These are phyloP conservation scores for Elanoides forficatus DNA, from an alignment of 2,113 vertebrate species.

Conservation along the genomic window DNA sequence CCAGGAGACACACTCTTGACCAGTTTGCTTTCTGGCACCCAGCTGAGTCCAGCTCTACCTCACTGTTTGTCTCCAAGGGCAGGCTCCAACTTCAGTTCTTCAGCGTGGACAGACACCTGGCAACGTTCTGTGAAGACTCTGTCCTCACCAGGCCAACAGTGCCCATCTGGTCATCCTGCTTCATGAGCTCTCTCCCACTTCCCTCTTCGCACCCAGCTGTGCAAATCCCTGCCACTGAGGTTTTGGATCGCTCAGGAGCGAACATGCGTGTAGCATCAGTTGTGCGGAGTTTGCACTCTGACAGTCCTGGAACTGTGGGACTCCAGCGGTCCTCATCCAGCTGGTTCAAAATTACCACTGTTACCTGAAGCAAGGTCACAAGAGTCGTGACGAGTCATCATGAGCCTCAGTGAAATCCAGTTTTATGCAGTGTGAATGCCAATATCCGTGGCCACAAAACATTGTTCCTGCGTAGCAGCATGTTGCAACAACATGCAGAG, in stretches of 20 bases:
- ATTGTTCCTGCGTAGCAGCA: rapidly evolving
- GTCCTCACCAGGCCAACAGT: neutral
- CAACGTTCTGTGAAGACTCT: neutral
- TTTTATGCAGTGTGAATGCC: rapidly evolving
- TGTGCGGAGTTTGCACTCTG: rapidly evolving
- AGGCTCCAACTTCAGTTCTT: neutral
- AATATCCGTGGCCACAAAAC: rapidly evolving
- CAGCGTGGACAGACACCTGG: neutral
- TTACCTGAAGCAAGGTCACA: neutral
- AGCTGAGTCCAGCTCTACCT: neutral
- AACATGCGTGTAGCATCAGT: rapidly evolving
- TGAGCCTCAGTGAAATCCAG: neutral
- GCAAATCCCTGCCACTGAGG: neutral
- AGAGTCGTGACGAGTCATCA: neutral
- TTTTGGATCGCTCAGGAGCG: rapidly evolving
- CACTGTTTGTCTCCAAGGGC: neutral
- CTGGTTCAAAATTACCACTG: rapidly evolving
- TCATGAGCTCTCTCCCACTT: neutral
- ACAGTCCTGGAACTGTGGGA: neutral
- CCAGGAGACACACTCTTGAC: neutral
- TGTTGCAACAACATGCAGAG: rapidly evolving
- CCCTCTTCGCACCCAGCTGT: neutral
- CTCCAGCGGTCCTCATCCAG: neutral
- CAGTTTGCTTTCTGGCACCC: neutral
- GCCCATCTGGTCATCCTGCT: neutral